Conservation (phyloP, 2,888 invertebrate species). For the Tuta absoluta region DNA sequence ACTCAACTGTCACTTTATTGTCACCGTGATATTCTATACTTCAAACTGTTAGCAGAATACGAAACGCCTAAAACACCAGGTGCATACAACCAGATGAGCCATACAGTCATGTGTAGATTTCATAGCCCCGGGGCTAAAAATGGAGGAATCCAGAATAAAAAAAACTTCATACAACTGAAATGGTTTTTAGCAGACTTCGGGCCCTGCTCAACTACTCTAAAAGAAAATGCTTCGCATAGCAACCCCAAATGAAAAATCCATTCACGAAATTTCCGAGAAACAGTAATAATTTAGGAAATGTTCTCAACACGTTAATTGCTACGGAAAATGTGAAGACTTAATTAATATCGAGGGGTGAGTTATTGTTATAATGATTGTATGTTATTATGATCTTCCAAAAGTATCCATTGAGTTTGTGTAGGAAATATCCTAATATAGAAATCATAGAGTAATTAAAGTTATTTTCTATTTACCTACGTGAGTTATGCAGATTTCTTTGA, state of each 20-base stretch:
- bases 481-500: background rate
- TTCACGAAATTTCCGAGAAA: background rate
- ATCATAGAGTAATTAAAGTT: background rate
- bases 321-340: slow-evolving; percentile 4
- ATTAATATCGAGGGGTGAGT: background rate
- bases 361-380: background rate
- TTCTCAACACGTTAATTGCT: background rate
- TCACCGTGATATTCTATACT: too few species aligned
- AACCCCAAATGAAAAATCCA: background rate
- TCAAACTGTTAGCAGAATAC: too few species aligned
- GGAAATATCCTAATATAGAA: background rate
- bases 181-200: too few species aligned
- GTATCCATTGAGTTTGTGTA: background rate
- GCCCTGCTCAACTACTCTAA: background rate
- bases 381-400: background rate
- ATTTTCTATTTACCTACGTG: background rate
- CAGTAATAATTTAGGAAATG: background rate
- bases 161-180: too few species aligned
- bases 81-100: too few species aligned
- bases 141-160: too few species aligned
- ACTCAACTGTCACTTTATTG: too few species aligned
- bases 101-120: too few species aligned
- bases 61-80: too few species aligned
- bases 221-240: background rate
- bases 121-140: too few species aligned